Conservation (phyloP, 2,113 vertebrate species). For the human (Homo sapiens) region DNA sequence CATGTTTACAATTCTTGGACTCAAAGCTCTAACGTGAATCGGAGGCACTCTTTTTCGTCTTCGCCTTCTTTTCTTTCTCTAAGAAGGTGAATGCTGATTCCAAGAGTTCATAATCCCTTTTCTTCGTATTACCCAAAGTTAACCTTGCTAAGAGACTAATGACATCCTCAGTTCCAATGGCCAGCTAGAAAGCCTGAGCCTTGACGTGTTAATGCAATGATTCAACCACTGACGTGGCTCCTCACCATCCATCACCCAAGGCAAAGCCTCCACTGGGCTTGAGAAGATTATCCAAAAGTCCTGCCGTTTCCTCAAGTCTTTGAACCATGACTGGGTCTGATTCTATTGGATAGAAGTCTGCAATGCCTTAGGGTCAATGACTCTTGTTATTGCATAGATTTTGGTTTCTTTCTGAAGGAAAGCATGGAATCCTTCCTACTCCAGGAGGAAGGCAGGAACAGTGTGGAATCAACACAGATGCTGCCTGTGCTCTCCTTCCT, state of each 20-base stretch:
- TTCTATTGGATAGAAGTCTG: background rate
- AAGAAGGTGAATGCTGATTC: background rate
- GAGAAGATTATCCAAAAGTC: background rate
- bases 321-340: background rate
- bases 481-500: background rate
- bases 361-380: background rate
- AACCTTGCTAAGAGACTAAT: background rate
- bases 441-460: background rate
- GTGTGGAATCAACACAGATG: background rate
- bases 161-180: rapidly evolving
- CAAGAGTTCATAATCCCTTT: background rate
- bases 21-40: slow-evolving; percentile 44
- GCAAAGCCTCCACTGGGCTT: rapidly evolving
- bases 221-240: rapidly evolving
- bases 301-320: background rate
- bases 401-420: background rate
- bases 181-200: background rate
- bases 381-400: no score
- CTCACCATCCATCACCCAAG: rapidly evolving
- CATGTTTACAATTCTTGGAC: slow-evolving; percentile 73
- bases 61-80: slow-evolving; percentile 33
- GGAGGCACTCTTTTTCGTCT: slow-evolving; percentile 29
- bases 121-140: background rate
- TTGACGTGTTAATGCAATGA: background rate
- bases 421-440: background rate